These are phyloP conservation scores for Branchipolynoe longqiensis DNA, from an alignment of 2,888 invertebrate species.

Conservation along the genomic window DNA sequence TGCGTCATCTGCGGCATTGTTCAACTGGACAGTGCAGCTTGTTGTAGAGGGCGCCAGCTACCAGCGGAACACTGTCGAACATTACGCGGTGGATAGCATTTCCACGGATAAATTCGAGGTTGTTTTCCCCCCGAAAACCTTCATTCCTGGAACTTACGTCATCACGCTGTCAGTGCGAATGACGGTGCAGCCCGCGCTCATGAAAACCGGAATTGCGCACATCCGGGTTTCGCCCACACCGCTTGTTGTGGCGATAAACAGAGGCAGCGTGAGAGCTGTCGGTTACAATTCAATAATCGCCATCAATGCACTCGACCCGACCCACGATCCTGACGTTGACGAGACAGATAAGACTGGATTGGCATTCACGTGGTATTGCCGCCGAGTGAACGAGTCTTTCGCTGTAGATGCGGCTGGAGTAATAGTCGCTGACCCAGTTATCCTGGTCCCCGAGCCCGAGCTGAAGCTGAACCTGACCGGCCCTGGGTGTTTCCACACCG, in stretches of 20 bases:
- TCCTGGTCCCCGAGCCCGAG: not conserved
- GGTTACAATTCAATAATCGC: not conserved
- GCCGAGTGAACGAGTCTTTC: not conserved
- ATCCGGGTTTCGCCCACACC: constrained; percentile 1
- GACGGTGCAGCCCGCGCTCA: not conserved
- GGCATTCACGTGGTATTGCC: not conserved
- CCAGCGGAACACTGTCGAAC: not conserved
- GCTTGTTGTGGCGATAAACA: not conserved
- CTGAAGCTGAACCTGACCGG: constrained; percentile 15
- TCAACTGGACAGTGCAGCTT: constrained; percentile 41
- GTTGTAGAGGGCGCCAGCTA: constrained; percentile 1
- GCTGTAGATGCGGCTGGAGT: not conserved
- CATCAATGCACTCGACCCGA: not conserved
- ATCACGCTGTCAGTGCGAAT: not conserved
- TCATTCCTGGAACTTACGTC: constrained; percentile 19
- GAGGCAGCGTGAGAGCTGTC: not conserved
- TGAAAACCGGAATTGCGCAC: not conserved
- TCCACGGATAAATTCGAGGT: constrained; percentile 49
- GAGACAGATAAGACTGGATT: not conserved
- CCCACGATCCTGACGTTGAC: constrained; percentile 19
- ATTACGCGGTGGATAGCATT: not conserved
- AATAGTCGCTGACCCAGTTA: not conserved
- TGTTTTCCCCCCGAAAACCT: constrained; percentile 20
- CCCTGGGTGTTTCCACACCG: constrained; percentile 18
- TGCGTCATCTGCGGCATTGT: not conserved